Evolutionary conservation across 1,140 invertebrate species (phyloP), one percentile per base, ranked within the genome.

Genomic region (Leptinotarsa defecta): DNA sequence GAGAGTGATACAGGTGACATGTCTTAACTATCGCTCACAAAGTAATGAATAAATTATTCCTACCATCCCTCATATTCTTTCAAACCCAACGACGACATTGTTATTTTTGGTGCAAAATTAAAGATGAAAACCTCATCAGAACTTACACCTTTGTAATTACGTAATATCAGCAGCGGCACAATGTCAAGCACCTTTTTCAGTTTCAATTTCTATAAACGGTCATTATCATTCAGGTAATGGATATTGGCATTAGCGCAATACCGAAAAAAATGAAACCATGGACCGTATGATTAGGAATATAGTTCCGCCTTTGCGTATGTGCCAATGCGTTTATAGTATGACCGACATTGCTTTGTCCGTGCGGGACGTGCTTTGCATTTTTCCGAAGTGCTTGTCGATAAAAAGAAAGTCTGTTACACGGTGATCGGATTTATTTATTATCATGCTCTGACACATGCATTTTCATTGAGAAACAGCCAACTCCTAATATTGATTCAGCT

Each of bases 181-280:
- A 57, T 57, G 52, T 57, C 52, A 57, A 57, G 52, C 52, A 57
- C 52, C 52, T 17, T 17, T 57, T 57, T 57, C 43, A 17, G 24
- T 68, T 68, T 68, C 65, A 24, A 24, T 68, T 68, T 68, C 65
- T 68, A 43, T 68, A n/a, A 68, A 27, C 65, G 22, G 65, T 68
- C 65, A 68, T 68, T 68, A 43, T 68, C 65, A 68, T 68, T 68
- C 65, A 24, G 17, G 27, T 43, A 68, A 43, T 68, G 43, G 17
- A 24, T 24, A 27, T 34, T 65, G 27, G 20, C 43, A 24, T 68
- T 68, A 68, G 15, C 43, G 65, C 65, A 68, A 68, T 68, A 68
- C 24, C 24, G 27, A 34, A 68, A 68, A 68, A 68, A 34, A 24
- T 24, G 65, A 68, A 34, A 34, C 65, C 24, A 43, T 24, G 15